Conservation (phyloP, 1,140 invertebrate species). For the Lethrus apterus region DNA sequence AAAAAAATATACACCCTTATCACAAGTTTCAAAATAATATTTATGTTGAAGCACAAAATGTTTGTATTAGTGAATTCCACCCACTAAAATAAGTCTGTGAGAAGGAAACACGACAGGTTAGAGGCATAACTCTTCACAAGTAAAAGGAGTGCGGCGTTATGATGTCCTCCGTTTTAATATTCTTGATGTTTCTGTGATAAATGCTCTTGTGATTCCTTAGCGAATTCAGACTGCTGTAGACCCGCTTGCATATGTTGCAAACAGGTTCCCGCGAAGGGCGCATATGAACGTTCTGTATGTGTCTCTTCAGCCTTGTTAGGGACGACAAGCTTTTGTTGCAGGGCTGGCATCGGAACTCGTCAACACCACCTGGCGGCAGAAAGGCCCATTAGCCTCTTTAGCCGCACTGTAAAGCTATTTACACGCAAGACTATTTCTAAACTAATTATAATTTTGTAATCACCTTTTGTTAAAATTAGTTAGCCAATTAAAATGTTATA, state of each 20-base stretch:
- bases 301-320: slow-evolving; percentile 72
- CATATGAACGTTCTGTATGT: slow-evolving; percentile 83
- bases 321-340: slow-evolving; percentile 83
- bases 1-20: too few species aligned
- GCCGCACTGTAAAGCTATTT: slow-evolving; percentile 29
- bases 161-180: slow-evolving; percentile 38
- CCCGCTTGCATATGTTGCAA: slow-evolving; percentile 81
- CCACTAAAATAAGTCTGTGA: too few species aligned
- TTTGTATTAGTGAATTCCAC: too few species aligned
- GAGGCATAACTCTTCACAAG: slow-evolving; percentile 26
- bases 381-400: slow-evolving; percentile 33
- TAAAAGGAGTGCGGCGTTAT: slow-evolving; percentile 38
- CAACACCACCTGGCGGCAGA: slow-evolving; percentile 46
- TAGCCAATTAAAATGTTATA: too few species aligned
- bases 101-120: too few species aligned
- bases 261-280: slow-evolving; percentile 75
- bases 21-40: too few species aligned
- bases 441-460: too few species aligned
- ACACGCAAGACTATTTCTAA: too few species aligned
- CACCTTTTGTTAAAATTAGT: too few species aligned
- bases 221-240: slow-evolving; percentile 80
- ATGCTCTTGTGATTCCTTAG: slow-evolving; percentile 83
- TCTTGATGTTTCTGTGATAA: slow-evolving; percentile 66
- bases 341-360: slow-evolving; percentile 78
- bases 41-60: too few species aligned